Percentiles rank a stretch among this genome's conserved stretches.
phyloP scores from a whole-genome alignment of 2,113 vertebrate genomes.

The Ophiodon elongatus region DNA sequence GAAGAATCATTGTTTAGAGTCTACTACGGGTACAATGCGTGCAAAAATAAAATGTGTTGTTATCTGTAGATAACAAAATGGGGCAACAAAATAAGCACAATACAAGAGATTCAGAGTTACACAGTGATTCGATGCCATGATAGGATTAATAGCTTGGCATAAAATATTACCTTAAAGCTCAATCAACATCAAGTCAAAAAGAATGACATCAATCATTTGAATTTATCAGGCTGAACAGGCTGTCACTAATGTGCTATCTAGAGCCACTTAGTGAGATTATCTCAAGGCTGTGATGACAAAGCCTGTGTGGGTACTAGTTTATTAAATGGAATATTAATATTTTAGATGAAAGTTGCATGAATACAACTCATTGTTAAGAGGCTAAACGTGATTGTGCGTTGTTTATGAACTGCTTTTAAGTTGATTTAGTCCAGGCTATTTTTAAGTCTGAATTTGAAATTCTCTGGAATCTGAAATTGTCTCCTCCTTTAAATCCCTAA shows the following conservation, averaged over 20 bases:
- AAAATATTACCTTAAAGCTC: neutral
- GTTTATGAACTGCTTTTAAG: neutral
- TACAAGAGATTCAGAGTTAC: neutral
- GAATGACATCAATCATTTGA: neutral
- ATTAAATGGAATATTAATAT: neutral
- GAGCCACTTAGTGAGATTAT: slow-evolving; percentile 6
- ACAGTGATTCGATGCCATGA: neutral
- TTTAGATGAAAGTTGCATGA: neutral
- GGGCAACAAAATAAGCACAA: neutral
- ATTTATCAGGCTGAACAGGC: neutral
- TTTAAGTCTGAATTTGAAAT: neutral
- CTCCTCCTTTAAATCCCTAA: neutral
- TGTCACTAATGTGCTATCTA: neutral
- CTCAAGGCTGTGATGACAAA: neutral
- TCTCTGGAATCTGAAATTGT: neutral
- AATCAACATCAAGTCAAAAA: neutral
- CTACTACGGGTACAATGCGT: neutral
- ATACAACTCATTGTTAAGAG: neutral
- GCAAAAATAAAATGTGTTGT: neutral
- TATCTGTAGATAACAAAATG: neutral
- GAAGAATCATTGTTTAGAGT: slow-evolving; percentile 5
- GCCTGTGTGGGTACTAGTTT: neutral
- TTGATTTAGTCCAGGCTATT: neutral
- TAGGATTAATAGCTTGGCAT: neutral
- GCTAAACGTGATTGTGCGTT: neutral